phyloP scores from a whole-genome alignment of 2,113 vertebrate species.

The Rhinichthys klamathensis region DNA sequence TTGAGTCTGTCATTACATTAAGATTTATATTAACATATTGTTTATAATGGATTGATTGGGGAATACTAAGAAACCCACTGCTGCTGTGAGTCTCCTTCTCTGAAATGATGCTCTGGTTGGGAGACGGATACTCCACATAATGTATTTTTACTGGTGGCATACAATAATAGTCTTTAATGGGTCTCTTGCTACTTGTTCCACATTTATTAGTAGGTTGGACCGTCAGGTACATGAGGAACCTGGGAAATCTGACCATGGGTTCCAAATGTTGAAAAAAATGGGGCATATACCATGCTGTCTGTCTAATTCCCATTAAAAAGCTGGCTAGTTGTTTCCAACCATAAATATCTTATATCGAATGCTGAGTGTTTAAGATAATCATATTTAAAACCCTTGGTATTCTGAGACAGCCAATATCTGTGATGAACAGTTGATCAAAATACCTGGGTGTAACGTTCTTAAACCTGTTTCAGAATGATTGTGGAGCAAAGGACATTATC shows the following conservation, averaged over 20 bases:
- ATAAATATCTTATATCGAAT: neutral
- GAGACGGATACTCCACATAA: neutral
- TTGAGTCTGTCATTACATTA: too few species aligned
- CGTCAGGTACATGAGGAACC: neutral
- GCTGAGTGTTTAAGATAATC: neutral
- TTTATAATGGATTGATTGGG: too few species aligned
- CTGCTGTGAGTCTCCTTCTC: neutral
- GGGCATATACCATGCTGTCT: neutral
- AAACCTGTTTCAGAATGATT: neutral
- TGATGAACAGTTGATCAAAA: neutral
- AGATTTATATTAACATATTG: too few species aligned
- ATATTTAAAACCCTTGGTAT: neutral
- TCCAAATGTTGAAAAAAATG: neutral
- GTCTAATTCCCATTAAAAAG: neutral
- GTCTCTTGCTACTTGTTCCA: slow-evolving; percentile 3
- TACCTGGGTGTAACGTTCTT: neutral
- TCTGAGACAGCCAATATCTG: neutral
- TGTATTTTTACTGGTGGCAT: neutral
- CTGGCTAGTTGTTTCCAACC: neutral
- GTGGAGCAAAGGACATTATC: neutral
- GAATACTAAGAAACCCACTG: too few species aligned
- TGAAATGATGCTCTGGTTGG: neutral
- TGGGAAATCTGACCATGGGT: neutral
- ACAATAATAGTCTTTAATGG: neutral
- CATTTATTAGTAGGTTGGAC: neutral